Evolutionary conservation across 2,888 invertebrate genomes (phyloP).

Genomic region (Caenorhabditis sp.): DNA sequence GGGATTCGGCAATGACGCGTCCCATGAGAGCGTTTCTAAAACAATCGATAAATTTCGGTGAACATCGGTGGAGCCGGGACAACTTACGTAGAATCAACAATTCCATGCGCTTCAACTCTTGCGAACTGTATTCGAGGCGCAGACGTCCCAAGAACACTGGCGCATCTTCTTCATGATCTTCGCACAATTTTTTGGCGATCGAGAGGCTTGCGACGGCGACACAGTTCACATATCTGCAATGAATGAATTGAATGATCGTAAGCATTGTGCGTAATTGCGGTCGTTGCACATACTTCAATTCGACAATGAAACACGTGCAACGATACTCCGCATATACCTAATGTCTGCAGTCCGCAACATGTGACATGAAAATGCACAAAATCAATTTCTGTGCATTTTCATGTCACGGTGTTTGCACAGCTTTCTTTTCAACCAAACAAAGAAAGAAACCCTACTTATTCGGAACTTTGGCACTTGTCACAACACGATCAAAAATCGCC

Average conservation of each 20-base stretch:
- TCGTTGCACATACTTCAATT: too few relatives aligned
- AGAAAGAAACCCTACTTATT: conserved; percentile 20
- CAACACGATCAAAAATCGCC: conserved; percentile 50
- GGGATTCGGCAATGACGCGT: conserved; percentile 50
- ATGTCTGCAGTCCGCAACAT: too few relatives aligned
- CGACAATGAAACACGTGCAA: too few relatives aligned
- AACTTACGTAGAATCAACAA: conserved; percentile 41
- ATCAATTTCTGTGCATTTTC: too few relatives aligned
- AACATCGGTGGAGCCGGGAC: too few relatives aligned
- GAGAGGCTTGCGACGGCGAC: conserved; percentile 52
- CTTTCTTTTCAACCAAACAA: neutral
- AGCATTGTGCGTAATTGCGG: neutral
- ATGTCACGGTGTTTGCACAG: too few relatives aligned
- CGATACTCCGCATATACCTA: too few relatives aligned
- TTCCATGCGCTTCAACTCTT: conserved; percentile 56
- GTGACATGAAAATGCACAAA: too few relatives aligned
- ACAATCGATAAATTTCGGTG: too few relatives aligned
- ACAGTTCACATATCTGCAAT: conserved; percentile 49
- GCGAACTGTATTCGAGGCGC: conserved; percentile 44
- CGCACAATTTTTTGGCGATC: conserved; percentile 52
- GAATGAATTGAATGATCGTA: neutral
- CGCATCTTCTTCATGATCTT: conserved; percentile 52
- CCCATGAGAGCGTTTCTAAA: conserved; percentile 47
- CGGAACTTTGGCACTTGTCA: conserved; percentile 45
- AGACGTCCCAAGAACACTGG: conserved; percentile 42